Evolutionary conservation across 2,797 vertebrate species (phyloP).

Genomic region (Lutjanus argentimaculatus): DNA sequence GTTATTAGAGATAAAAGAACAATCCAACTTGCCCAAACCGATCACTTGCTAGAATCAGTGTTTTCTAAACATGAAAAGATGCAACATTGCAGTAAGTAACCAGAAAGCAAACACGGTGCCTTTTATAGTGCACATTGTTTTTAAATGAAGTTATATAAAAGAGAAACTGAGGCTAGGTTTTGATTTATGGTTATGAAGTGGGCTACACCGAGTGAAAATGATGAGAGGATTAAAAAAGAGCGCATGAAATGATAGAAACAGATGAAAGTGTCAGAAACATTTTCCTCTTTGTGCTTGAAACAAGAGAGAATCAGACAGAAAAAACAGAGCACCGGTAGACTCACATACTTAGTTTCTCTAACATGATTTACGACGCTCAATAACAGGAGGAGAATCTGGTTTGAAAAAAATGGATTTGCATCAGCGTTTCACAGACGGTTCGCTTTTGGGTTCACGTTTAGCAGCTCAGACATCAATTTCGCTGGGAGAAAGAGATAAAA

Average conservation of each 20-base stretch:
- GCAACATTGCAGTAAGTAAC: not conserved
- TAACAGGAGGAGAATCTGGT: constrained; percentile 47
- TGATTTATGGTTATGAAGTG: not conserved
- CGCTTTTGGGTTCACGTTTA: constrained; percentile 61
- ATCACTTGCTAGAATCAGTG: not conserved
- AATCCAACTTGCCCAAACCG: not conserved
- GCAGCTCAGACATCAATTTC: constrained; percentile 69
- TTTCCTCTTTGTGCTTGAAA: constrained; percentile 16
- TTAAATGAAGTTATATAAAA: constrained; percentile 12
- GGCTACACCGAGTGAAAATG: not conserved
- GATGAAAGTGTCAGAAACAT: constrained; percentile 19
- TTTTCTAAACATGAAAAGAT: not conserved
- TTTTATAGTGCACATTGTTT: not conserved
- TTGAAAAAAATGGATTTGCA: constrained; percentile 58
- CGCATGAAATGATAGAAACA: constrained; percentile 15
- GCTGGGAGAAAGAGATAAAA: constrained; percentile 61
- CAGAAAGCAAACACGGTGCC: not conserved
- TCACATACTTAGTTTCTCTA: constrained; percentile 27
- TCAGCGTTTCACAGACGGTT: constrained; percentile 68
- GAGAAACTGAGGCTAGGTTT: not conserved
- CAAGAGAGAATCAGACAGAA: not conserved
- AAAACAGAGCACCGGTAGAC: constrained; percentile 3
- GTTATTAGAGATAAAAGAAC: not conserved
- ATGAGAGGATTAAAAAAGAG: constrained; percentile 36
- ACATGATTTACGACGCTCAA: constrained; percentile 58